phyloP scores from a whole-genome alignment of 2,797 vertebrate species.

The Aphelocoma californica region DNA sequence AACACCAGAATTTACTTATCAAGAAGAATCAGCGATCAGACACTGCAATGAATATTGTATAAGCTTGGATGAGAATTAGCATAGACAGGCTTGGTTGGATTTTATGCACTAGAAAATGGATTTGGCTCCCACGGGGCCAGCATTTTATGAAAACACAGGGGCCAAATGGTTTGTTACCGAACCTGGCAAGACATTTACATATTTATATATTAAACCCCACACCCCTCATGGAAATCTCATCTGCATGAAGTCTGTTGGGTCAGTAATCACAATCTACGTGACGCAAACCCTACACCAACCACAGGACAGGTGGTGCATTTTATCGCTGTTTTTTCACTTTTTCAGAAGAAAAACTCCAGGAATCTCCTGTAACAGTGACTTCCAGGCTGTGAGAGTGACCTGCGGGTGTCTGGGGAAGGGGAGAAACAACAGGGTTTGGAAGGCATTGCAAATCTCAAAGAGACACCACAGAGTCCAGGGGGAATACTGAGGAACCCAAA shows the following conservation, averaged over 20 bases:
- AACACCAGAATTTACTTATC: conserved; percentile 60
- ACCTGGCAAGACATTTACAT: conserved; percentile 1
- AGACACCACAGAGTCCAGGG: fast-evolving
- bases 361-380: background rate
- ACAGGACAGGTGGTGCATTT: background rate
- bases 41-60: conserved; percentile 55
- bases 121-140: background rate
- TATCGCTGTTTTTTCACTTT: background rate
- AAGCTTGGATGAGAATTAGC: conserved; percentile 45
- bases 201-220: background rate
- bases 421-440: background rate
- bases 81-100: conserved; percentile 6
- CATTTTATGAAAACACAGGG: conserved; percentile 30
- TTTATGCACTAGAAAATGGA: conserved; percentile 47
- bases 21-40: conserved; percentile 42
- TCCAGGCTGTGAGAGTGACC: background rate
- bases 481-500: background rate
- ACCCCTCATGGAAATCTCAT: background rate
- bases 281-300: background rate
- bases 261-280: background rate
- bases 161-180: conserved; percentile 20
- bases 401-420: background rate
- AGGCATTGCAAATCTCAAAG: background rate
- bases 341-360: background rate
- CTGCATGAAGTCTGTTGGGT: background rate